Conservation (phyloP, 2,797 vertebrate genomes). For the Emydoidea blandingii region DNA sequence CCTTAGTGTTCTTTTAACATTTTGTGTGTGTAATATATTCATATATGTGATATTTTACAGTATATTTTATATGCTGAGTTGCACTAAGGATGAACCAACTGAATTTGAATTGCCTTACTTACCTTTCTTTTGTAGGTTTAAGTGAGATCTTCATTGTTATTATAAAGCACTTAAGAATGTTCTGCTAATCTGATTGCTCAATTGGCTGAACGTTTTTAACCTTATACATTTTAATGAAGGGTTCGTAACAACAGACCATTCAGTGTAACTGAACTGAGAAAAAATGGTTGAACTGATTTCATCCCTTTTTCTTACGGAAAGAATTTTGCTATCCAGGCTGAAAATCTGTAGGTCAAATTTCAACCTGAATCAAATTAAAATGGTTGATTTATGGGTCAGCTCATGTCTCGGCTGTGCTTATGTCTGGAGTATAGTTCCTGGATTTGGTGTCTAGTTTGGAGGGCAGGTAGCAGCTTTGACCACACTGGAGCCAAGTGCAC, state of each 20-base stretch:
- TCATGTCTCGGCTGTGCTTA: accelerated
- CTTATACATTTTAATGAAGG: neutral
- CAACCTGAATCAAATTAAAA: neutral
- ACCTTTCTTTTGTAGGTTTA: slow-evolving; percentile 8
- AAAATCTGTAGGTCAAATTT: neutral
- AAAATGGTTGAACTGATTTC: neutral
- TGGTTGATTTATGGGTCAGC: neutral
- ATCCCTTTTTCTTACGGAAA: neutral
- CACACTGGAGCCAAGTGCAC: neutral
- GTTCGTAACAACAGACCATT: neutral
- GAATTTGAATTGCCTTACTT: neutral
- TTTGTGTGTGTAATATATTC: neutral
- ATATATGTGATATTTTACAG: neutral
- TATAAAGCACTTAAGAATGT: slow-evolving; percentile 15
- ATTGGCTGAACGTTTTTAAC: slow-evolving; percentile 10
- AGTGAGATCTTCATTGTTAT: neutral
- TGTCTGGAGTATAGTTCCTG: neutral
- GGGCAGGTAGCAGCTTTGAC: neutral
- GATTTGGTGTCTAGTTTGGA: neutral
- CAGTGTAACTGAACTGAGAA: neutral
- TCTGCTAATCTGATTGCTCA: slow-evolving; percentile 3
- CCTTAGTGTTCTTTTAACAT: neutral
- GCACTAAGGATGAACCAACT: neutral
- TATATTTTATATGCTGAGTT: neutral
- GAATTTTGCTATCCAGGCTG: neutral